Evolutionary conservation across 1,140 invertebrate genomes (phyloP).

Genomic region (Triops longicaudatus): DNA sequence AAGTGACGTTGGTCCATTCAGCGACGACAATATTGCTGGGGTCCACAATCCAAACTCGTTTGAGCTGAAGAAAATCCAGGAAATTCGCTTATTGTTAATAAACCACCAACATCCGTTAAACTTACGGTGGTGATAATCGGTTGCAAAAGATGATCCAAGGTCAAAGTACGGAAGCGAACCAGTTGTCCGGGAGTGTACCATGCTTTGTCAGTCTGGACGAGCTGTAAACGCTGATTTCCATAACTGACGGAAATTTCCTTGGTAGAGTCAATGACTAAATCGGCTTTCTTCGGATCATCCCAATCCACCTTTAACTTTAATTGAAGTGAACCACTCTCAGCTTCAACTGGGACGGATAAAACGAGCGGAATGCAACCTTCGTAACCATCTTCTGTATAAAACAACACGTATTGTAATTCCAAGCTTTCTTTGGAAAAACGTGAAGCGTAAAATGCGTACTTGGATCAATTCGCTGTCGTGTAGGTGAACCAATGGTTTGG

Average conservation of each 20-base stretch:
- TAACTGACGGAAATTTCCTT: slow-evolving; percentile 39
- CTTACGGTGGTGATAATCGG: too few species aligned
- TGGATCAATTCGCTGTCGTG: not conserved
- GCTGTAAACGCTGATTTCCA: slow-evolving; percentile 44
- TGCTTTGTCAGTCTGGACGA: slow-evolving; percentile 47
- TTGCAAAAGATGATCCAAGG: slow-evolving; percentile 34
- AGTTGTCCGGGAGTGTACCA: slow-evolving; percentile 55
- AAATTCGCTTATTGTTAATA: too few species aligned
- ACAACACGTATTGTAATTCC: too few species aligned
- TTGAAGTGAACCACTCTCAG: not conserved
- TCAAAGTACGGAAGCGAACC: slow-evolving; percentile 47
- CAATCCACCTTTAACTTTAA: not conserved
- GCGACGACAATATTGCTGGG: slow-evolving; percentile 48
- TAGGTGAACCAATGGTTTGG: slow-evolving; percentile 17
- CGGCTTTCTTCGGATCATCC: slow-evolving; percentile 35
- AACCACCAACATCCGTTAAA: too few species aligned
- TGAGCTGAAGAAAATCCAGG: slow-evolving; percentile 42
- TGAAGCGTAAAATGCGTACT: not conserved
- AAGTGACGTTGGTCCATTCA: slow-evolving; percentile 49
- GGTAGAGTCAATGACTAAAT: slow-evolving; percentile 45
- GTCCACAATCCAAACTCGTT: slow-evolving; percentile 50
- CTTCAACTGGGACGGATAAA: not conserved
- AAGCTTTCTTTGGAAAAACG: too few species aligned
- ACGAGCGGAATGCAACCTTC: not conserved
- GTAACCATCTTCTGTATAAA: not conserved